Conservation (phyloP, 2,888 invertebrate genomes). For the Diloba caeruleocephala region DNA sequence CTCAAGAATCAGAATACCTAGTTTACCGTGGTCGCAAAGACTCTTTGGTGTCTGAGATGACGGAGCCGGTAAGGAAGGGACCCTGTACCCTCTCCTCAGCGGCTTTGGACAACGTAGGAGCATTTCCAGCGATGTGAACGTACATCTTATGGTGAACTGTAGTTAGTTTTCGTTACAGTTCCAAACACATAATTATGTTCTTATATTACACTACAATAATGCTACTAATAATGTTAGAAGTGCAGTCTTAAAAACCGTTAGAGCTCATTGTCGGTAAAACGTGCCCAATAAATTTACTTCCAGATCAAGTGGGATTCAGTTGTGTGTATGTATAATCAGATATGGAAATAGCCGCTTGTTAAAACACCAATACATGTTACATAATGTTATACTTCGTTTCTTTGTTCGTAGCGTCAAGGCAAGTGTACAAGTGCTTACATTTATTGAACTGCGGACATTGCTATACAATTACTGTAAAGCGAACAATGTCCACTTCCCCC, state of each 20-base stretch:
- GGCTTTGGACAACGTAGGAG: no score
- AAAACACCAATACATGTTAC: not conserved
- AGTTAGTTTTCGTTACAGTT: no score
- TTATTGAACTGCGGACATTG: constrained; percentile 32
- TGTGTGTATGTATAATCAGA: constrained; percentile 3
- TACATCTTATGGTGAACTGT: no score
- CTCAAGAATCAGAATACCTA: no score
- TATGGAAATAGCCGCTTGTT: constrained; percentile 5
- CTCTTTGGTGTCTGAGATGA: no score
- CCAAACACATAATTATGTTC: no score
- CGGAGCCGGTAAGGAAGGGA: no score
- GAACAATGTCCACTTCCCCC: constrained; percentile 54
- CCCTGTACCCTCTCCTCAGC: no score
- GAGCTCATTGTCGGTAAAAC: not conserved
- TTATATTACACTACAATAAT: constrained; percentile 7
- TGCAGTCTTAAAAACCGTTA: constrained; percentile 1
- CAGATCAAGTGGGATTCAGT: constrained; percentile 11
- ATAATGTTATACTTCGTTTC: no score
- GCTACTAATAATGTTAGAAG: no score
- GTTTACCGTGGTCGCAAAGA: no score
- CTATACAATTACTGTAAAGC: constrained; percentile 30
- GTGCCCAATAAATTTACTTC: constrained; percentile 10
- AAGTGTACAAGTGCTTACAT: constrained; percentile 6
- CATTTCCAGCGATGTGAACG: no score
- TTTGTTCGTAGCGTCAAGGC: not conserved